phyloP scores from a whole-genome alignment of 2,797 vertebrate genomes.

The Otolemur crassicaudatus region DNA sequence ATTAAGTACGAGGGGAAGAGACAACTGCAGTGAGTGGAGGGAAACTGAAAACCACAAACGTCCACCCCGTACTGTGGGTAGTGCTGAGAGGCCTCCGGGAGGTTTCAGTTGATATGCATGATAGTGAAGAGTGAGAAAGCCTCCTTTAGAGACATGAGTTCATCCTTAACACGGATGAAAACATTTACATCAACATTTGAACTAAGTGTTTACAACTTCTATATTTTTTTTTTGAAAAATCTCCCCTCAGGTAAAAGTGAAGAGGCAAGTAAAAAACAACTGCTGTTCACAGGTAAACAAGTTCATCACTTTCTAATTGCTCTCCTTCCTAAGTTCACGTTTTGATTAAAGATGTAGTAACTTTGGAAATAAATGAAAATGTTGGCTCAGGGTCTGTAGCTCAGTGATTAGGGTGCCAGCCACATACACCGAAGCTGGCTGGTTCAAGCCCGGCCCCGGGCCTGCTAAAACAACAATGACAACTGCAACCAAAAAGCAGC shows the following conservation, averaged over 20 bases:
- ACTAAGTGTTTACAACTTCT: background rate
- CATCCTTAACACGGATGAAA: background rate
- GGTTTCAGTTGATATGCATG: background rate
- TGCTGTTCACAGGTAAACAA: background rate
- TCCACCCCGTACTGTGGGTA: no score
- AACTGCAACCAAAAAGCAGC: no score
- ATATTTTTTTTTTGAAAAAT: constrained; percentile 18
- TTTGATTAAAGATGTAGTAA: constrained; percentile 41
- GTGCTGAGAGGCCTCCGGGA: background rate
- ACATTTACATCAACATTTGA: background rate
- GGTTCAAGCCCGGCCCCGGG: no score
- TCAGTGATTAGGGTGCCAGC: no score
- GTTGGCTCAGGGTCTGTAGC: background rate
- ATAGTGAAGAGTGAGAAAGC: background rate
- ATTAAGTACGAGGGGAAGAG: background rate
- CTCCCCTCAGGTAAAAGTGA: constrained; percentile 11
- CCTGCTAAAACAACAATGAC: no score
- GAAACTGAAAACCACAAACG: background rate
- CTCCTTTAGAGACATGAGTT: background rate
- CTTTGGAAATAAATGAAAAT: constrained; percentile 29
- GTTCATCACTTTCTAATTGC: background rate
- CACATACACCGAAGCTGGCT: no score
- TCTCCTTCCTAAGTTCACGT: background rate
- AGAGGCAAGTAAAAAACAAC: background rate
- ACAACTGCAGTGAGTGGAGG: background rate